Conservation (phyloP, 2,797 vertebrate species). For the Helicolenus hilgendorfi region DNA sequence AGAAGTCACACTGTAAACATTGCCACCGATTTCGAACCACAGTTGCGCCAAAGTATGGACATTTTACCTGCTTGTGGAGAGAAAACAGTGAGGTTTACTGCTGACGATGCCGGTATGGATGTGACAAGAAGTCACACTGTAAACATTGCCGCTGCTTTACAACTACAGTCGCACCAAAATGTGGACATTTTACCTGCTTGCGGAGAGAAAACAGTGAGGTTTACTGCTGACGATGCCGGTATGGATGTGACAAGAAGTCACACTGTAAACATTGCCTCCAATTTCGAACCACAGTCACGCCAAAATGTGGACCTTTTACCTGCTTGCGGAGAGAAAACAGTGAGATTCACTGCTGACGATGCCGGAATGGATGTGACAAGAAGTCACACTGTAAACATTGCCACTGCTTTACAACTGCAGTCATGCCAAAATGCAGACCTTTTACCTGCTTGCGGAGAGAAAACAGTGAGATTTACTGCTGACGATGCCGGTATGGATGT, state of each 20-base stretch:
- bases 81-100: slow-evolving; percentile 86
- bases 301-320: background rate
- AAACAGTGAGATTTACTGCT: slow-evolving; percentile 85
- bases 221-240: background rate
- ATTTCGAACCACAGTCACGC: fast-evolving
- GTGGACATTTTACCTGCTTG: background rate
- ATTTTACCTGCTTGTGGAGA: slow-evolving; percentile 53
- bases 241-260: slow-evolving; percentile 10
- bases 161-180: background rate
- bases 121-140: slow-evolving; percentile 26
- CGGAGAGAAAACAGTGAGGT: background rate
- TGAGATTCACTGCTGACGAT: slow-evolving; percentile 88
- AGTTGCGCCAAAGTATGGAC: background rate
- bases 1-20: background rate
- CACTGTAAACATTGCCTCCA: background rate
- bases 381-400: slow-evolving; percentile 81
- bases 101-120: slow-evolving; percentile 10
- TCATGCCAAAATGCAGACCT: background rate
- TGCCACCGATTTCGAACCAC: fast-evolving
- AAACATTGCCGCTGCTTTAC: background rate
- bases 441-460: slow-evolving; percentile 63
- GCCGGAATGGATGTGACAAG: slow-evolving; percentile 91
- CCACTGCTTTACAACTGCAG: fast-evolving
- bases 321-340: slow-evolving; percentile 79
- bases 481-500: slow-evolving; percentile 22